Evolutionary conservation across 2,797 vertebrate genomes (phyloP).

Genomic region (Typhlichthys subterraneus): DNA sequence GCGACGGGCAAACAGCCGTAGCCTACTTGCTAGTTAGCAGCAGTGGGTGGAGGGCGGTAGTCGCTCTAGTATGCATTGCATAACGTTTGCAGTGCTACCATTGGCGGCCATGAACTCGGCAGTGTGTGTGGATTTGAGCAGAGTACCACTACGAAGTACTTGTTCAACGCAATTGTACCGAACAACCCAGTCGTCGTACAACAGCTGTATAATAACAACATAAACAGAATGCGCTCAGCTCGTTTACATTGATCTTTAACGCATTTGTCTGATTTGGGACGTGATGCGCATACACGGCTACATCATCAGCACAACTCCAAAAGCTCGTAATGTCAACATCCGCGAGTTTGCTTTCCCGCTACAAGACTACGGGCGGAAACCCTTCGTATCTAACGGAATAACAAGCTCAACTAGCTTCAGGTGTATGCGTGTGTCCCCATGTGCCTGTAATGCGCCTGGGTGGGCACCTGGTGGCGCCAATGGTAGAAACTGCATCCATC

Average conservation of each 20-base stretch:
- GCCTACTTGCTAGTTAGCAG: constrained; percentile 71
- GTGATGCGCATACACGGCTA: too few species aligned
- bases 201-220: too few species aligned
- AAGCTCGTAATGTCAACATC: not conserved
- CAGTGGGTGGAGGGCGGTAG: constrained; percentile 72
- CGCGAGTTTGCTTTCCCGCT: constrained; percentile 1
- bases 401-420: constrained; percentile 59
- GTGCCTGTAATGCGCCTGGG: constrained; percentile 55
- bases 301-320: not conserved
- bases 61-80: constrained; percentile 62
- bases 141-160: not conserved
- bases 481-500: constrained; percentile 2
- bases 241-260: too few species aligned
- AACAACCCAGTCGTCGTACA: too few species aligned
- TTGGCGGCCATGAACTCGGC: constrained; percentile 43
- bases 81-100: constrained; percentile 65
- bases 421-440: constrained; percentile 42
- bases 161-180: not conserved
- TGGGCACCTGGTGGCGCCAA: constrained; percentile 59
- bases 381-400: constrained; percentile 44
- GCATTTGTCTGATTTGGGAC: too few species aligned
- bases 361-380: constrained; percentile 14
- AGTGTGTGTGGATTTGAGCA: constrained; percentile 37
- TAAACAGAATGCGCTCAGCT: not conserved
- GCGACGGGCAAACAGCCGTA: constrained; percentile 58